Evolutionary conservation across 2,113 vertebrate genomes (phyloP), one percentile per base, ranked within the genome.

Genomic region (Zosterops borbonicus): DNA sequence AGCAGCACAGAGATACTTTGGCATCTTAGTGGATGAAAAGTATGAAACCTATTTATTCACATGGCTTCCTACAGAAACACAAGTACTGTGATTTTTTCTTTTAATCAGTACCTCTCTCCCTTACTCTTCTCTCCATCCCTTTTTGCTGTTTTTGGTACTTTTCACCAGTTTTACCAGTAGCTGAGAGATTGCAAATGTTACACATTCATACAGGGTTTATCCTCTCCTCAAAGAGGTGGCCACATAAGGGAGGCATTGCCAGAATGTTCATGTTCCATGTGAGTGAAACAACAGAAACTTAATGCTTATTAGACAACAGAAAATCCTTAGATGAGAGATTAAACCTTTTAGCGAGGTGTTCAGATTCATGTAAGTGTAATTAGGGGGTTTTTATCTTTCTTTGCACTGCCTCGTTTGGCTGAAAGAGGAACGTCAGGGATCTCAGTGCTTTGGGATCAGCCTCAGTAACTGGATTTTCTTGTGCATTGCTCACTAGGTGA

Each of bases 331-430:
- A 35, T 41, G 35, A 60, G 29, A 58, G 31, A 31, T 21, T 23
- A 64, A 84, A 67, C 5, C 29, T 35, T 14, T 79, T 44, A 68
- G 27, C 53, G 80, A 88, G n/a, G 12, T 64, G 16, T 53, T 42
- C 58, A 41, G n/a, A 33, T 10, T 67, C 17, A 10, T 5, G 13
- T 56, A 53, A 29, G 2, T 4, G 12, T 23, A 4, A 18, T 56
- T 35, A 29, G 4, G 5, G 0, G 5, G 0, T 0, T 1, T 86
- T 83, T 47, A 39, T 22, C 12, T 16, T 12, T 78, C 44, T 85
- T 59, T 50, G 29, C 16, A 5, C 20, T 67, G 42, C 13, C 63
- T 89, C 0, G 0, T 55, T 44, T 29, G 49, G 39, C 58, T 64
- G 49, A 79, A 60, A 68, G 52, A 71, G 9, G 31, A 89, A 17